Base-by-base conservation (phyloP, 2,888 invertebrate species). In the Morpho helenor region DNA sequence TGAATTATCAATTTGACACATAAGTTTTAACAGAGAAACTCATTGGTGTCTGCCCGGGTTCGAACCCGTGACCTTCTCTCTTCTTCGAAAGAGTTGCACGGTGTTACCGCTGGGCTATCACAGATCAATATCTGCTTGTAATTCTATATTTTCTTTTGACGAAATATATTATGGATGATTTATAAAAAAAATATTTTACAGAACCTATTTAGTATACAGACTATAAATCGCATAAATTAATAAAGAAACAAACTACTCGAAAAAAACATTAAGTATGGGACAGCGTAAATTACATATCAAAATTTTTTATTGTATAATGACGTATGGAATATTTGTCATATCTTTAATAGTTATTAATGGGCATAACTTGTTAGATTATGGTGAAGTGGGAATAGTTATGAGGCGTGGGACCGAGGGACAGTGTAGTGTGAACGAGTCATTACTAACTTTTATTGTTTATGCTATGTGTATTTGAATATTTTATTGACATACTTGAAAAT, bases 361-460 rank as follows among this genome's bases (percentile, higher is more conserved):
- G 49, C 62, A 60, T 57, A 57, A 59, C 53, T 60, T 58, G 61
- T 60, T 61, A 66, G 62, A 68, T 67, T 63, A 60, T 76, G 71
- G 80, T 79, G 81, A 79, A 72, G 61, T 75, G 75, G 68, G 73
- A 75, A 72, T 73, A 73, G 69, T 64, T 64, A 65, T 47, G 69
- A 73, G 73, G 81, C 82, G 83, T 83, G 82, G 79, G 84, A 82
- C 72, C 74, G 63, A 60, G 66, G 72, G 68, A 73, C 75, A 73
- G 69, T 69, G 70, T 73, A 75, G 84, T 83, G 84, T 84, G 84
- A 86, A 84, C 81, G 75, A 68, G 68, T 71, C 71, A 80, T 83
- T 75, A 80, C 71, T 77, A 80, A 82, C 76, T 79, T 80, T 85
- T 83, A 82, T 84, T 79, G 75, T 82, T 83, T 75, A 76, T 80